Base-by-base conservation (phyloP, 92 coral and sea anemone genomes). In the Palythoa grandiflora region DNA sequence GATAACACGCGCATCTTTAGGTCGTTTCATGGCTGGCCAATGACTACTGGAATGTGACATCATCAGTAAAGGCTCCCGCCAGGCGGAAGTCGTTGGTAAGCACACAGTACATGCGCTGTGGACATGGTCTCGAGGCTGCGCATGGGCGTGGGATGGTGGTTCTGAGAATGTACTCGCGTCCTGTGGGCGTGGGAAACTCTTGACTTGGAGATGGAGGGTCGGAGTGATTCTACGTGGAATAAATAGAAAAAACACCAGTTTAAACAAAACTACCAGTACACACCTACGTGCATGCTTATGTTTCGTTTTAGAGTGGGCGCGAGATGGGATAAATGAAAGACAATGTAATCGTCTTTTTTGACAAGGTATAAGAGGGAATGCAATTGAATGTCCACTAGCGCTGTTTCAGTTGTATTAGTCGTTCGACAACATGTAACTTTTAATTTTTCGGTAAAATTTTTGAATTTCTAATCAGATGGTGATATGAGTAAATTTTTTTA, bases 21-120 rank as follows among this genome's bases (percentile, higher is more conserved):
- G 19, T 73, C 36, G 3, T 66, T 10, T 7, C 12, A 53, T 35
- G 8, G 16, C 66, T 68, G 28, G 44, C 39, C 54, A 44, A 47
- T 28, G 28, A 74, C 87, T 88, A 96, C 80, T 95, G 96, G 87
- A 96, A 96, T 11, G 94, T 93, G 83, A 95, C 96, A 87, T 97
- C 99, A 39, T 96, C 96, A 12, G 99, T 97, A 78, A 95, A 97
- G 36, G 99, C 98, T 79, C 94, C 99, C 38, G 99, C 99, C 66
- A 97, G 79, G 76, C 99, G 89, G 87, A 97, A 97, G 86, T 97
- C 99, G 38, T 95, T 98, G 77, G 98, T 89, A 77, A 97, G 93
- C 54, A 97, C 99, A 63, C 99, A 97, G 87, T 97, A 97, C 96
- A 97, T 92, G 40, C 99, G 94, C 86, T 95, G 98, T 3, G 99